Conservation (phyloP, 2,113 vertebrate species). For the Lethenteron reissneri region DNA sequence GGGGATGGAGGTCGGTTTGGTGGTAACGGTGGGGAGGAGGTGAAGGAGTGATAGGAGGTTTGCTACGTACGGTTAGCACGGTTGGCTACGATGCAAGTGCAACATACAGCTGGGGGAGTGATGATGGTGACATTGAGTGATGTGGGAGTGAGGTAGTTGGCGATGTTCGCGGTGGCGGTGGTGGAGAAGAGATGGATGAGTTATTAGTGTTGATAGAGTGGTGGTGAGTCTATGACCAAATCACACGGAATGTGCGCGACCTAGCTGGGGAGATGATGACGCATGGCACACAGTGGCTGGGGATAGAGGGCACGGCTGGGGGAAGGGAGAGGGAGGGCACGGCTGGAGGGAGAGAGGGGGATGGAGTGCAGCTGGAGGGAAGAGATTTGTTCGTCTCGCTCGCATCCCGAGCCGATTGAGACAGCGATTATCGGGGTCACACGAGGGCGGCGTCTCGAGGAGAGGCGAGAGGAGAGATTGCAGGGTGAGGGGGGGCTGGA, state of each 20-base stretch:
- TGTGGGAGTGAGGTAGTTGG: background rate
- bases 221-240: background rate
- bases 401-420: too few species aligned
- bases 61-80: background rate
- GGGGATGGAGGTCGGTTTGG: background rate
- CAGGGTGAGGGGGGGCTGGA: background rate
- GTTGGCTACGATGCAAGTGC: background rate
- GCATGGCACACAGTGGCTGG: background rate
- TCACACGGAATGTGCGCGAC: too few species aligned
- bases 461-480: background rate
- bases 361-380: slow-evolving; percentile 1
- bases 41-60: background rate
- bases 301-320: background rate
- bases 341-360: background rate
- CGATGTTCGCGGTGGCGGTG: background rate
- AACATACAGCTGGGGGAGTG: background rate
- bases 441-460: too few species aligned
- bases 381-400: too few species aligned
- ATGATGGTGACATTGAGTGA: background rate
- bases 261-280: background rate
- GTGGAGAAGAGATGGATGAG: background rate
- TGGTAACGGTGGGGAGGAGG: background rate
- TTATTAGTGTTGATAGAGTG: background rate
- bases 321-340: background rate
- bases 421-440: too few species aligned